phyloP scores from a whole-genome alignment of 2,113 vertebrate species.

The Hippocampus comes region DNA sequence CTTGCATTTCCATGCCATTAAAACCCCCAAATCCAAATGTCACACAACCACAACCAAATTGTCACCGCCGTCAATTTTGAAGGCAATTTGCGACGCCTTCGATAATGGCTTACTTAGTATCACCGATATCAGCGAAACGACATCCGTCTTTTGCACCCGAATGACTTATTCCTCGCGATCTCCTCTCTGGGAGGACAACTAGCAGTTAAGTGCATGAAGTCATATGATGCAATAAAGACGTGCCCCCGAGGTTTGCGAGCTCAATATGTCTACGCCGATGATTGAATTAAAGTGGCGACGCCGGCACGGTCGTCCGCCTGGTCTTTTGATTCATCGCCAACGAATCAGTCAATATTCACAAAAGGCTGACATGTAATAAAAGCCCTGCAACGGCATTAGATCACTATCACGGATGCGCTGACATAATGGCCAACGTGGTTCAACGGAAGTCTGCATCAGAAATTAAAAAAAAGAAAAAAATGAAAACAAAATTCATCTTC shows the following conservation, averaged over 20 bases:
- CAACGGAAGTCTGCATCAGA: no score
- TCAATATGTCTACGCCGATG: slow-evolving; percentile 2
- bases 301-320: slow-evolving; percentile 17
- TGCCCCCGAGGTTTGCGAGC: slow-evolving; percentile 5
- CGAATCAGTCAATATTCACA: slow-evolving; percentile 37
- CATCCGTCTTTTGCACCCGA: background rate
- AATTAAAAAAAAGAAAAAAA: no score
- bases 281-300: slow-evolving; percentile 26
- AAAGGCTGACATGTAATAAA: slow-evolving; percentile 23
- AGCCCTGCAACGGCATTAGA: slow-evolving; percentile 3
- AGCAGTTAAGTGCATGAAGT: slow-evolving; percentile 12
- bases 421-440: no score
- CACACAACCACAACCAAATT: background rate
- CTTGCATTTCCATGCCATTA: background rate
- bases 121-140: background rate
- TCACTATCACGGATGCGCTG: background rate
- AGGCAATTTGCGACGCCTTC: background rate
- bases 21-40: background rate
- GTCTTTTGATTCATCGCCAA: slow-evolving; percentile 37
- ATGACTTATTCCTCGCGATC: background rate
- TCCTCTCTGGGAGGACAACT: slow-evolving; percentile 7
- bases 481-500: no score
- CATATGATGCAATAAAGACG: slow-evolving; percentile 25
- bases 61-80: background rate
- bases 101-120: background rate